These are phyloP conservation scores for Mellilla xanthometata DNA, from an alignment of 2,888 invertebrate species.

Conservation along the genomic window DNA sequence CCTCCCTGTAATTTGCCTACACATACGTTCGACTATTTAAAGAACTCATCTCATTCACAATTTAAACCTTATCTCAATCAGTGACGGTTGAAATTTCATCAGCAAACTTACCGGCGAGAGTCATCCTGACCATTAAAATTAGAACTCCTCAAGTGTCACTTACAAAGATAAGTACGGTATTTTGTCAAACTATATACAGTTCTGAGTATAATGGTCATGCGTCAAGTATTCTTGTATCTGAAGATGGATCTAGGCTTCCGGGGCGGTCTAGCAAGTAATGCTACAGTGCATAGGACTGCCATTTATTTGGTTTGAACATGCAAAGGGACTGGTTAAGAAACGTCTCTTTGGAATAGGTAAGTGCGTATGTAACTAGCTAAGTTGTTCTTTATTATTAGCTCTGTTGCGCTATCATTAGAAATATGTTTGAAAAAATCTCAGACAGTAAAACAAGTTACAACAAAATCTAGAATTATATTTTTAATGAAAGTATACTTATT, in stretches of 20 bases:
- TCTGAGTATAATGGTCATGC: slow-evolving; percentile 33
- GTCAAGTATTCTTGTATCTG: slow-evolving; percentile 42
- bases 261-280: slow-evolving; percentile 30
- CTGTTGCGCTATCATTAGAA: too few species aligned
- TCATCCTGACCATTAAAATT: slow-evolving; percentile 30
- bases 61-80: neutral
- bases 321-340: neutral
- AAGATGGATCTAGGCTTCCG: slow-evolving; percentile 43
- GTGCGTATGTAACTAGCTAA: too few species aligned
- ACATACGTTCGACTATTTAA: slow-evolving; percentile 21
- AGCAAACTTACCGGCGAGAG: neutral
- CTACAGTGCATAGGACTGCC: slow-evolving; percentile 27
- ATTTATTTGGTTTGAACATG: slow-evolving; percentile 11
- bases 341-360: too few species aligned
- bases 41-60: slow-evolving; percentile 18
- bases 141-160: slow-evolving; percentile 23
- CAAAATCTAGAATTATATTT: too few species aligned
- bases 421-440: too few species aligned
- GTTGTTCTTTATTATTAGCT: too few species aligned
- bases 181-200: slow-evolving; percentile 34
- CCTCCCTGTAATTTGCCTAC: slow-evolving; percentile 33
- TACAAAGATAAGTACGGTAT: slow-evolving; percentile 24
- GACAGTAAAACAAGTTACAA: too few species aligned
- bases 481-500: too few species aligned
- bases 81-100: slow-evolving; percentile 2